A percentile compares a stretch with the other conserved stretches of the same genome.
phyloP scores from a whole-genome alignment of 2,888 invertebrate species.

The Aphodius sticticus region DNA sequence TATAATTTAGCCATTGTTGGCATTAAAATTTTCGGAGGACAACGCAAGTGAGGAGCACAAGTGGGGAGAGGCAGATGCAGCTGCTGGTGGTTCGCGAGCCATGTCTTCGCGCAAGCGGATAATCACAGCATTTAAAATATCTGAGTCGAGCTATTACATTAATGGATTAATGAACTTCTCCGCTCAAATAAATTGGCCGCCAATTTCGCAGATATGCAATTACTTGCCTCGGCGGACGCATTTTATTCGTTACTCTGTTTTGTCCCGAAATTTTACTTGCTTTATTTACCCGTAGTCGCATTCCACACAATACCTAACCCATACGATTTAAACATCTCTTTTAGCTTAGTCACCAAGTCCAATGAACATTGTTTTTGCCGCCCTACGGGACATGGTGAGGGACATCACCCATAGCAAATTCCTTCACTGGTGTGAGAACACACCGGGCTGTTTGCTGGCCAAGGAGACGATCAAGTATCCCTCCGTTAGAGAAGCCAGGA shows the following conservation, averaged over 20 bases:
- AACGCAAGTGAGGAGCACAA: background rate
- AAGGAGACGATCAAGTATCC: too few species aligned
- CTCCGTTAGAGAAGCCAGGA: too few species aligned
- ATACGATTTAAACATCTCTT: too few species aligned
- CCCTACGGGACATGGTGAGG: too few species aligned
- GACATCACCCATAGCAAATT: too few species aligned
- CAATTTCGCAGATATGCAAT: background rate
- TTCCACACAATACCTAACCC: too few species aligned
- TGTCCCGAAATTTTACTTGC: background rate
- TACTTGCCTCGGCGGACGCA: background rate
- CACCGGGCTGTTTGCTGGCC: too few species aligned
- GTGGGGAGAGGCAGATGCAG: background rate
- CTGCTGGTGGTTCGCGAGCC: background rate
- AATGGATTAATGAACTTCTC: background rate
- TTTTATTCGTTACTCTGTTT: background rate
- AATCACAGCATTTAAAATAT: slow-evolving; percentile 4
- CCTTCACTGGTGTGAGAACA: too few species aligned
- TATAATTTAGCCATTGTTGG: background rate
- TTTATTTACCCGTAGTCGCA: background rate
- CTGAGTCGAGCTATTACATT: background rate
- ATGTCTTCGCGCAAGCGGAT: background rate
- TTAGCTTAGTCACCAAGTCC: too few species aligned
- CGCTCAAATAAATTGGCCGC: background rate
- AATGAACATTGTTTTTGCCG: too few species aligned
- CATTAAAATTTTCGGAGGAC: background rate